Conservation (phyloP, 2,113 vertebrate species). For the Sceloporus undulatus region DNA sequence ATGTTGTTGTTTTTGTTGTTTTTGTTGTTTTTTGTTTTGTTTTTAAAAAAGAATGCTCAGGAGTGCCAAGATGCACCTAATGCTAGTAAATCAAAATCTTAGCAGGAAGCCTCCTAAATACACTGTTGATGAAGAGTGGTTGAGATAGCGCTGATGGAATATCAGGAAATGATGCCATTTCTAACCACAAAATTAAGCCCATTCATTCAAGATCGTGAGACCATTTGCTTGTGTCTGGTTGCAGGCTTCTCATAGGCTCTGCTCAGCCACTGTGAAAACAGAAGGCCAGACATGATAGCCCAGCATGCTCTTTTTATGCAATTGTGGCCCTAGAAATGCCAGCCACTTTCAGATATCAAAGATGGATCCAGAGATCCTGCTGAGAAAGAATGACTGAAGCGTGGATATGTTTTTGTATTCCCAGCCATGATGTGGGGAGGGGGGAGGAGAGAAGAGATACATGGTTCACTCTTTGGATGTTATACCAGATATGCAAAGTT, state of each 20-base stretch:
- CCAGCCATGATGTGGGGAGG: neutral
- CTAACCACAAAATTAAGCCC: neutral
- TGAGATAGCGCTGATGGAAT: neutral
- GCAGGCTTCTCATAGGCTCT: neutral
- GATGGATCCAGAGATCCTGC: neutral
- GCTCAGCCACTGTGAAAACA: neutral
- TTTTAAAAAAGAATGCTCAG: slow-evolving; percentile 7
- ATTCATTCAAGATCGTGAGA: neutral
- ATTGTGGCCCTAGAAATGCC: neutral
- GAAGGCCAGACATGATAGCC: neutral
- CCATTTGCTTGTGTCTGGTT: neutral
- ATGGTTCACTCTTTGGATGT: neutral
- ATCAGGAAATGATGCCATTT: neutral
- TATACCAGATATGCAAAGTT: neutral
- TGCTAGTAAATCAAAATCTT: neutral
- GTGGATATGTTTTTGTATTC: neutral
- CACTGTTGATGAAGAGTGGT: slow-evolving; percentile 12
- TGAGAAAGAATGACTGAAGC: neutral
- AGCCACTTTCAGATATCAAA: neutral
- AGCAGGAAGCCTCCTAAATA: slow-evolving; percentile 18
- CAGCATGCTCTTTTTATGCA: neutral
- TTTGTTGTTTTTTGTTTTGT: too few relatives aligned
- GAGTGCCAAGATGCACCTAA: slow-evolving; percentile 9
- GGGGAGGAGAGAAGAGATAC: neutral
- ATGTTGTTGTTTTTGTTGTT: too few relatives aligned